A percentile compares a stretch with the other conserved stretches of the same genome.
Conservation (phyloP, 2,888 invertebrate species). For the Beris morrisii region DNA sequence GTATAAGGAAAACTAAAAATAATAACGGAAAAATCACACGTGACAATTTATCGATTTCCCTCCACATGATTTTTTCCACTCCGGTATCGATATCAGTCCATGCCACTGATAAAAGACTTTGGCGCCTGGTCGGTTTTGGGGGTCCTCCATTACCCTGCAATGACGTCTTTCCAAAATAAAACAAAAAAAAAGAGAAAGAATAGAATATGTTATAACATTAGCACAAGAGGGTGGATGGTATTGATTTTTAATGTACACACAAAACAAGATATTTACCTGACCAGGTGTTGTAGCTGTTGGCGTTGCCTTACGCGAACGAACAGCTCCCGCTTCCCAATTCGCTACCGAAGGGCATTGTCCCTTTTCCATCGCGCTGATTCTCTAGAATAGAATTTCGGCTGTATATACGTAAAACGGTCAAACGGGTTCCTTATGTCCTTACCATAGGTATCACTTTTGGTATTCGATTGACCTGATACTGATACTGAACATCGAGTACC, state of each 20-base stretch:
- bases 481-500: conserved; percentile 75
- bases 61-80: conserved; percentile 73
- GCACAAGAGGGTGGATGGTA: neutral
- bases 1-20: conserved; percentile 74
- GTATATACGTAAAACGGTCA: neutral
- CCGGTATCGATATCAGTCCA: conserved; percentile 70
- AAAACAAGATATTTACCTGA: conserved; percentile 47
- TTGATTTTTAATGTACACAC: conserved; percentile 3
- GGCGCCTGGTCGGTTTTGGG: conserved; percentile 54
- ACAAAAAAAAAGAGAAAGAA: conserved; percentile 22
- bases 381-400: conserved; percentile 52
- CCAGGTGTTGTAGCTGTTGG: conserved; percentile 57
- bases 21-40: conserved; percentile 75
- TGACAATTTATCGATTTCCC: conserved; percentile 76
- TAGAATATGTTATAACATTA: neutral
- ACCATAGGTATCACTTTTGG: conserved; percentile 56
- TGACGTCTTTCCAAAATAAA: conserved; percentile 47
- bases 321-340: conserved; percentile 67
- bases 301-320: conserved; percentile 63
- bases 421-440: conserved; percentile 36
- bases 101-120: conserved; percentile 60
- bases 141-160: conserved; percentile 56
- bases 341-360: conserved; percentile 68
- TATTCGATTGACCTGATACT: conserved; percentile 62
- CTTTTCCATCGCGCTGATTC: conserved; percentile 66